These are phyloP conservation scores for Scrobipalpa atriplicella DNA, from an alignment of 2,888 invertebrate genomes.

Conservation along the genomic window DNA sequence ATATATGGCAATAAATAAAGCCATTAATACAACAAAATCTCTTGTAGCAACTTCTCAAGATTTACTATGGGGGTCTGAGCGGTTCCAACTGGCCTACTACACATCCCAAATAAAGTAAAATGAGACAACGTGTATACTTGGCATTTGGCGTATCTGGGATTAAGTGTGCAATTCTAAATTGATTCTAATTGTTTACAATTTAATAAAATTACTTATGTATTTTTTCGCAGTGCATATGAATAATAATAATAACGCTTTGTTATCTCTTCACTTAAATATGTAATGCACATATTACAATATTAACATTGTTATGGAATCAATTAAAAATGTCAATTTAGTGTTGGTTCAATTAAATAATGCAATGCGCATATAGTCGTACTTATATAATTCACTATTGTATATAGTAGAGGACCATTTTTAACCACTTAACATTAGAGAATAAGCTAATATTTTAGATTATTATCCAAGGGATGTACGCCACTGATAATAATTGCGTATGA, in stretches of 20 bases:
- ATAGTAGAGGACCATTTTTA: constrained; percentile 50
- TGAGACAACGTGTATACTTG: too few species aligned
- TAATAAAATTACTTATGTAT: not conserved
- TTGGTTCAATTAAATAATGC: constrained; percentile 44
- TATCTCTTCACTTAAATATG: not conserved
- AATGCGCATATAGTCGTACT: constrained; percentile 30
- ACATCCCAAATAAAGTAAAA: too few species aligned
- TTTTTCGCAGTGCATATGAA: not conserved
- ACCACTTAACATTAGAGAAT: constrained; percentile 18
- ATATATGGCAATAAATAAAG: too few species aligned
- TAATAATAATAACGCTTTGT: not conserved
- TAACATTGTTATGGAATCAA: constrained; percentile 53
- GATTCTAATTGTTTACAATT: not conserved
- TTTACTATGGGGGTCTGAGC: too few species aligned
- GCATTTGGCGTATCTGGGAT: not conserved
- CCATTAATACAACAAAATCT: too few species aligned
- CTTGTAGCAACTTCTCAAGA: too few species aligned
- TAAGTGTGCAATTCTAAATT: not conserved
- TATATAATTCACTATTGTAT: constrained; percentile 36
- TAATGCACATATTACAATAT: constrained; percentile 7
- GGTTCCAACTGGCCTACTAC: too few species aligned
- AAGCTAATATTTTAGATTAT: not conserved
- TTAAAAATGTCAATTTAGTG: constrained; percentile 72
- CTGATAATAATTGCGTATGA: too few species aligned
- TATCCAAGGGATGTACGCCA: not conserved